Conservation (phyloP, 1,140 invertebrate genomes). For the Procambarus virginalis region DNA sequence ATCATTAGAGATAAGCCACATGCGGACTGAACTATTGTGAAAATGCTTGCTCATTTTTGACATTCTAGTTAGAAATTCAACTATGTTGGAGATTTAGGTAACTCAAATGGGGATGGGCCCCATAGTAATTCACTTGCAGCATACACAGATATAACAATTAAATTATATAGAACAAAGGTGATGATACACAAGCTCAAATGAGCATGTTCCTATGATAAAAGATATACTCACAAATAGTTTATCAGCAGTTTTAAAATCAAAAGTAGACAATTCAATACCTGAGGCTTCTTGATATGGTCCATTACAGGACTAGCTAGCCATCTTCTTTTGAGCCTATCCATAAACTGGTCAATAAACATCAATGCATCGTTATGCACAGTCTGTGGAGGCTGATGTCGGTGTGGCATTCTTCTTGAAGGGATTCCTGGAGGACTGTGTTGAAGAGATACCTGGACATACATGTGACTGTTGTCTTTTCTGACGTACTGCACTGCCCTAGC, state of each 20-base stretch:
- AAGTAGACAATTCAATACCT: slow-evolving; percentile 15
- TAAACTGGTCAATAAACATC: slow-evolving; percentile 60
- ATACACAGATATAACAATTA: too few relatives aligned
- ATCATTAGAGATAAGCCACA: too few relatives aligned
- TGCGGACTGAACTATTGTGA: too few relatives aligned
- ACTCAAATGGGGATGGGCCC: too few relatives aligned
- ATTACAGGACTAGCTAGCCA: slow-evolving; percentile 35
- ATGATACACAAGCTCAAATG: too few relatives aligned
- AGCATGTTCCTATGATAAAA: too few relatives aligned
- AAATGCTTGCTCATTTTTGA: too few relatives aligned
- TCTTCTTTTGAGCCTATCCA: slow-evolving; percentile 45
- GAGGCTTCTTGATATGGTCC: slow-evolving; percentile 57
- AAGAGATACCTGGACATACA: background rate
- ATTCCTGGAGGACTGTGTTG: background rate
- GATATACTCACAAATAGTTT: background rate
- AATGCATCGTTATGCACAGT: slow-evolving; percentile 47
- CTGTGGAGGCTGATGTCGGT: background rate
- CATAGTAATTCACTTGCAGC: too few relatives aligned
- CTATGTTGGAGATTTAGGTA: too few relatives aligned
- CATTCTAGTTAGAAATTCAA: too few relatives aligned
- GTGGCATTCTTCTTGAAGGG: slow-evolving; percentile 13
- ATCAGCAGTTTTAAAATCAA: background rate
- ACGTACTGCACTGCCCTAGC: slow-evolving; percentile 25
- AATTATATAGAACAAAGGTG: too few relatives aligned
- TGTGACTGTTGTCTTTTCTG: background rate